Evolutionary conservation across 2,113 vertebrate genomes (phyloP).

Genomic region (Dendrocopos noguchii): DNA sequence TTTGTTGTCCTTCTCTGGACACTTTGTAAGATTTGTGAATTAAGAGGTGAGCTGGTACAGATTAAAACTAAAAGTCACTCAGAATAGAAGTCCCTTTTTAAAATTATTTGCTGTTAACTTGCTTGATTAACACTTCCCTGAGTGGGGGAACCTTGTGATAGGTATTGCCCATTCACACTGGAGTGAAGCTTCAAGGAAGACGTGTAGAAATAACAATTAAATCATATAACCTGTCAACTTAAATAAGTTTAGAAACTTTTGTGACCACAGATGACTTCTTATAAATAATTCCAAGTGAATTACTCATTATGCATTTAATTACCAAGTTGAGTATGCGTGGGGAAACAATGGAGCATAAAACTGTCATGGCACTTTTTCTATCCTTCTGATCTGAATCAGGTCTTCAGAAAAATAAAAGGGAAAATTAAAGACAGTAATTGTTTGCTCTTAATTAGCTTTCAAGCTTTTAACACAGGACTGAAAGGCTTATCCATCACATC

Average conservation of each 20-base stretch:
- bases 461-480: neutral
- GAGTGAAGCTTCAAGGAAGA: neutral
- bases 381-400: neutral
- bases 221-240: neutral
- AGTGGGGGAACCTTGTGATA: neutral
- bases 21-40: neutral
- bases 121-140: neutral
- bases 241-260: neutral
- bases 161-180: neutral
- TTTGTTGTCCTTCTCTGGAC: too few species aligned
- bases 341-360: conserved; percentile 1
- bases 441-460: conserved; percentile 18
- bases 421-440: conserved; percentile 1
- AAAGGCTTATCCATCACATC: neutral
- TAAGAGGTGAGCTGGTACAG: neutral
- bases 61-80: neutral
- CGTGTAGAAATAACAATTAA: neutral
- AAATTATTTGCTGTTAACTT: neutral
- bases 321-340: neutral
- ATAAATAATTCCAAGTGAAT: neutral
- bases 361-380: neutral
- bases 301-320: conserved; percentile 17
- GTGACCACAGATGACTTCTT: neutral
- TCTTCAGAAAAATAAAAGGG: conserved; percentile 1
- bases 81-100: neutral